Conservation (phyloP, 1,140 invertebrate genomes). For the Episyrphus balteatus region DNA sequence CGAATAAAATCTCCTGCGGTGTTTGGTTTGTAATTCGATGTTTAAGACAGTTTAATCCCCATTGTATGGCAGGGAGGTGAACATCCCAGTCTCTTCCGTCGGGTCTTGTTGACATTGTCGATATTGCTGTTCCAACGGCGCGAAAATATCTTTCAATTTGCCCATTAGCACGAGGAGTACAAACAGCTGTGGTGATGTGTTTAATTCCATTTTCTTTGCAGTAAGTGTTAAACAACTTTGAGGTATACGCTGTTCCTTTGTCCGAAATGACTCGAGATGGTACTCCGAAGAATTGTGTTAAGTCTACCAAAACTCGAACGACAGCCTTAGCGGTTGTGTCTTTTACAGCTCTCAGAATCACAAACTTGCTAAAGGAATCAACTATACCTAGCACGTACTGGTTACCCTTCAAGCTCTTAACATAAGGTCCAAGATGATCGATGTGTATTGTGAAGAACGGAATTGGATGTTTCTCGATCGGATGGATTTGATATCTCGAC, state of each 20-base stretch:
- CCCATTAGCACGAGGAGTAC: conserved; percentile 20
- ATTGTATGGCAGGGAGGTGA: no score
- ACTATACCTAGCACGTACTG: conserved; percentile 17
- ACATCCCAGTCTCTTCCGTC: no score
- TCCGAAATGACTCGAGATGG: conserved; percentile 25
- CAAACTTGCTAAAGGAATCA: conserved; percentile 21
- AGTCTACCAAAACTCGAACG: conserved; percentile 5
- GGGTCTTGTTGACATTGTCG: no score
- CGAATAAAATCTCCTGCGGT: no score
- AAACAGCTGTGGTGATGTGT: conserved; percentile 22
- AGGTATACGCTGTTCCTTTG: conserved; percentile 23
- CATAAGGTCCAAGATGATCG: conserved; percentile 19
- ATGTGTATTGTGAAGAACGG: conserved; percentile 15
- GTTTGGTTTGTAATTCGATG: no score
- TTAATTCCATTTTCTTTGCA: conserved; percentile 15
- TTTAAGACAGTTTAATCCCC: no score
- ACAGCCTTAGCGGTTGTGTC: conserved; percentile 13
- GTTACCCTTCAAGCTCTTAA: conserved; percentile 14
- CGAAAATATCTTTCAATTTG: conserved; percentile 14
- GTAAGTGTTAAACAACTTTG: conserved; percentile 17
- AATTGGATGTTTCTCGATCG: conserved; percentile 4
- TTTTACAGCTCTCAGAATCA: conserved; percentile 12
- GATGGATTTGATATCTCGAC: conserved; percentile 5
- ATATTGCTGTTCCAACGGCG: no score
- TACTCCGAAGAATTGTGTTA: conserved; percentile 2